These are phyloP conservation scores for Hoplostethus mediterraneus DNA, from an alignment of 2,797 vertebrate genomes.

Conservation along the genomic window DNA sequence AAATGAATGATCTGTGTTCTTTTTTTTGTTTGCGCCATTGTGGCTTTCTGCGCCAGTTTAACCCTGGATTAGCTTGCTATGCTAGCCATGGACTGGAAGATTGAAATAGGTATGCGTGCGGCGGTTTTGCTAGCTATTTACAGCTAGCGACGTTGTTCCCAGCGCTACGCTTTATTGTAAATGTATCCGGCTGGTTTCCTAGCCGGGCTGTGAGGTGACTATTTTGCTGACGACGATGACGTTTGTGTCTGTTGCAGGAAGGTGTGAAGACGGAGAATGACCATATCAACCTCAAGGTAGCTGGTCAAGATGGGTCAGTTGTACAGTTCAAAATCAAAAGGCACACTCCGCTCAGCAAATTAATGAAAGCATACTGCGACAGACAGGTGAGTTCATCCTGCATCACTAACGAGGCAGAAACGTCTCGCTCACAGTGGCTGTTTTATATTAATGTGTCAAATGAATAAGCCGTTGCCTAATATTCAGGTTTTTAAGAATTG, in stretches of 20 bases:
- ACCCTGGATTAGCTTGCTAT: constrained; percentile 54
- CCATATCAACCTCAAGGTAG: constrained; percentile 93
- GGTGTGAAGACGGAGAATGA: constrained; percentile 94
- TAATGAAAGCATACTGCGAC: constrained; percentile 95
- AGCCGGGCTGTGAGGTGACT: not conserved
- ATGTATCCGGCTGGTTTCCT: not conserved
- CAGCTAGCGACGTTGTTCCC: not conserved
- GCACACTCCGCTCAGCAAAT: constrained; percentile 91
- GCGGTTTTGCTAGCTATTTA: not conserved
- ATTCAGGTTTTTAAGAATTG: too few relatives aligned
- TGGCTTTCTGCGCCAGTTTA: constrained; percentile 77
- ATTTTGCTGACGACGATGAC: constrained; percentile 7
- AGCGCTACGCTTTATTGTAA: not conserved
- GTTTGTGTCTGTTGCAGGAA: constrained; percentile 80
- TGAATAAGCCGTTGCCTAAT: too few relatives aligned
- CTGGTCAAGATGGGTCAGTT: constrained; percentile 91
- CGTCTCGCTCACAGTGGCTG: not conserved
- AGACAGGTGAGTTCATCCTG: constrained; percentile 84
- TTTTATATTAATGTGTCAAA: too few relatives aligned
- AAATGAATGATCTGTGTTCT: constrained; percentile 56
- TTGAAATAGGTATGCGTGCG: not conserved
- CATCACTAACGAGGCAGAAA: not conserved
- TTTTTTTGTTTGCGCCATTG: constrained; percentile 78
- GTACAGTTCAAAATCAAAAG: constrained; percentile 95
- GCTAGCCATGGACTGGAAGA: constrained; percentile 56